Conservation (phyloP, 2,888 invertebrate species). For the Polietes domitor region DNA sequence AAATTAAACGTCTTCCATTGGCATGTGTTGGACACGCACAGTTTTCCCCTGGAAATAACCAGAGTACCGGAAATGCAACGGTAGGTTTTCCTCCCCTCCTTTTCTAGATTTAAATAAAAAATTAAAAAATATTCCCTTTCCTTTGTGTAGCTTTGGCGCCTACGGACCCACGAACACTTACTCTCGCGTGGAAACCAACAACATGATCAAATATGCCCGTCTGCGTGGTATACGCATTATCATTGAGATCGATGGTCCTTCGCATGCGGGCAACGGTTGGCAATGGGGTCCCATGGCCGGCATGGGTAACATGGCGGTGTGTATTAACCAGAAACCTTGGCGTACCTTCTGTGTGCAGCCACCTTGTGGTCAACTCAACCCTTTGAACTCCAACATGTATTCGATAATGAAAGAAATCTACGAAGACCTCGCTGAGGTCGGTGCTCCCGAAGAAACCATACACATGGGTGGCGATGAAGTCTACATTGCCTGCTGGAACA, state of each 20-base stretch:
- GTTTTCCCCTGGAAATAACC: conserved; percentile 92
- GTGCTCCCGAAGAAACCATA: conserved; percentile 84
- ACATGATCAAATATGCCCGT: conserved; percentile 89
- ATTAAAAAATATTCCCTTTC: too few species aligned
- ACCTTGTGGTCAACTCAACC: conserved; percentile 93
- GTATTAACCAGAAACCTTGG: conserved; percentile 87
- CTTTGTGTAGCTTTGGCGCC: conserved; percentile 89
- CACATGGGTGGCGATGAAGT: conserved; percentile 95
- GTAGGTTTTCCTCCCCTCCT: too few species aligned
- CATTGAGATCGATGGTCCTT: conserved; percentile 94
- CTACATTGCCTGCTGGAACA: conserved; percentile 86
- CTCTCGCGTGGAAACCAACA: conserved; percentile 84
- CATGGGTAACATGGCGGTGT: conserved; percentile 85
- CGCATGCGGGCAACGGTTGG: conserved; percentile 93
- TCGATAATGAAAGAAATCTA: conserved; percentile 86
- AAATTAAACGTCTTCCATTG: conserved; percentile 97
- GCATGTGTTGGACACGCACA: conserved; percentile 95
- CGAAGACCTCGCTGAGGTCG: conserved; percentile 84
- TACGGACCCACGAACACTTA: conserved; percentile 88
- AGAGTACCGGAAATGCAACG: conserved; percentile 88
- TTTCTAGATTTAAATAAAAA: too few species aligned
- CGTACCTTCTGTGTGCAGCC: conserved; percentile 88
- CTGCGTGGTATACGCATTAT: conserved; percentile 91
- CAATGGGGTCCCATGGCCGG: conserved; percentile 86
- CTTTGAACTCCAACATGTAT: conserved; percentile 87